phyloP scores from a whole-genome alignment of 2,888 invertebrate species.

The Gymnosoma rotundatum region DNA sequence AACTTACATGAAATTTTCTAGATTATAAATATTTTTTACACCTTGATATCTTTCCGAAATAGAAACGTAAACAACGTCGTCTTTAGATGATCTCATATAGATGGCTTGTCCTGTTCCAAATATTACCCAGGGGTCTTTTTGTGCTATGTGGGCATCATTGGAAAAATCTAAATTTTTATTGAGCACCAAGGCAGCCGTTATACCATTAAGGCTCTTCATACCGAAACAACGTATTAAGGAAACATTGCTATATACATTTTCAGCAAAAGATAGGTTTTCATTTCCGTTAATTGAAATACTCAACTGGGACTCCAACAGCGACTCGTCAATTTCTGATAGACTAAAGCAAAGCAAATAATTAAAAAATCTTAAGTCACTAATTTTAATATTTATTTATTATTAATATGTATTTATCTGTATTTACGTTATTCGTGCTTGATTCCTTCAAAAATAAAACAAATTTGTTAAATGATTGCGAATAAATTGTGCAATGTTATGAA shows the following conservation, averaged over 20 bases:
- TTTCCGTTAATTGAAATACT: constrained; percentile 77
- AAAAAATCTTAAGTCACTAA: not conserved
- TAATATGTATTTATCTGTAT: no score
- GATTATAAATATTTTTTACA: constrained; percentile 77
- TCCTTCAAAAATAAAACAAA: no score
- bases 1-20: constrained; percentile 79
- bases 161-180: constrained; percentile 49
- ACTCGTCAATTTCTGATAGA: constrained; percentile 78
- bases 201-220: constrained; percentile 71
- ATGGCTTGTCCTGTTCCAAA: constrained; percentile 72
- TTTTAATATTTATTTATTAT: not conserved
- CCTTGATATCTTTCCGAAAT: constrained; percentile 75
- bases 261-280: constrained; percentile 75
- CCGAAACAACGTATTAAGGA: constrained; percentile 73
- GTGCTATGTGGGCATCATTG: not conserved
- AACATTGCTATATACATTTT: constrained; percentile 76
- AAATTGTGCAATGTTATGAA: no score
- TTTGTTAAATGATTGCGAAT: no score
- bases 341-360: constrained; percentile 62
- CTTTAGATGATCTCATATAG: constrained; percentile 72
- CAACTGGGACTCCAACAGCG: constrained; percentile 73
- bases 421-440: no score
- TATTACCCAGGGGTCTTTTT: constrained; percentile 69
- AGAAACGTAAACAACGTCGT: constrained; percentile 72
- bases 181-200: constrained; percentile 72